A percentile compares a stretch with the other conserved stretches of the same genome.
phyloP scores from a whole-genome alignment of 2,113 vertebrate genomes.

The Ariopsis seemanni region DNA sequence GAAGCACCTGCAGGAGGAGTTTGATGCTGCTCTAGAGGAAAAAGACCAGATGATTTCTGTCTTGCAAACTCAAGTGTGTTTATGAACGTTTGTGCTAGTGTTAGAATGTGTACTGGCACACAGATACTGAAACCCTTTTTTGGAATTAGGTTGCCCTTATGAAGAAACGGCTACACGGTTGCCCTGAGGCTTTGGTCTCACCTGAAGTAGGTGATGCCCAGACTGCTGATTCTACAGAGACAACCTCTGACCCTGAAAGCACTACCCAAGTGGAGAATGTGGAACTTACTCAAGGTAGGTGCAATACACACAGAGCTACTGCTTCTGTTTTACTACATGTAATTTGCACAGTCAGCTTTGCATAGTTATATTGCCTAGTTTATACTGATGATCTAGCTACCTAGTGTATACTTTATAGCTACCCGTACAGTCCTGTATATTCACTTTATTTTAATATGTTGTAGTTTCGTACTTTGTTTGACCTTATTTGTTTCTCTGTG shows the following conservation, averaged over 20 bases:
- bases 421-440: neutral
- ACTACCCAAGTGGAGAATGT: constrained; percentile 62
- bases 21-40: constrained; percentile 91
- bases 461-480: neutral
- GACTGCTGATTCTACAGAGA: constrained; percentile 46
- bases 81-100: neutral
- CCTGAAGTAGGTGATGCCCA: constrained; percentile 59
- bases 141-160: constrained; percentile 82
- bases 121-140: neutral
- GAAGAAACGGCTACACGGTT: constrained; percentile 80
- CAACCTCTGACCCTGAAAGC: constrained; percentile 62
- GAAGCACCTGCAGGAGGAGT: constrained; percentile 97
- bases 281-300: constrained; percentile 63
- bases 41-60: constrained; percentile 96
- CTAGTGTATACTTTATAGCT: neutral
- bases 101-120: neutral
- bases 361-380: neutral
- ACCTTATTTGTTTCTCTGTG: neutral
- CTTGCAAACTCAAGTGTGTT: constrained; percentile 87
- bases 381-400: neutral
- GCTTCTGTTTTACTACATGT: neutral
- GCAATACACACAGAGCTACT: neutral
- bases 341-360: neutral
- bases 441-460: neutral
- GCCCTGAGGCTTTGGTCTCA: constrained; percentile 62